Conservation (phyloP, 1,140 invertebrate species). For the Nasonia longicornis region DNA sequence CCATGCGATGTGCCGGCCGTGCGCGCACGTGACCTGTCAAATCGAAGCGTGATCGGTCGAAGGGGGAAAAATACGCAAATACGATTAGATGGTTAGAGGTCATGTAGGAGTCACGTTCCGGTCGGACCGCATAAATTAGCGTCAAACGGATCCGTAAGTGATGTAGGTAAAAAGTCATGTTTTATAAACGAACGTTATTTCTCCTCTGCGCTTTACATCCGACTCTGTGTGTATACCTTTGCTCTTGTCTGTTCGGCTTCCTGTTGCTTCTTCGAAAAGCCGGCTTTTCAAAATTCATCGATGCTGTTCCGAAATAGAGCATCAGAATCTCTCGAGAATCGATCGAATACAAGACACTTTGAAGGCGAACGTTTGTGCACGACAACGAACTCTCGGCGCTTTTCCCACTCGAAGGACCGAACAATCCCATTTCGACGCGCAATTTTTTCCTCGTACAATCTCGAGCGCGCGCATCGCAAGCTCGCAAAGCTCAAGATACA, state of each 20-base stretch:
- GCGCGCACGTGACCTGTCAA: constrained; percentile 28
- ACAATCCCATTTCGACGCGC: not conserved
- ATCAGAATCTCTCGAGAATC: too few relatives aligned
- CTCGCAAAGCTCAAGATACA: not conserved
- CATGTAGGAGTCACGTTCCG: constrained; percentile 17
- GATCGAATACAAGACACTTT: not conserved
- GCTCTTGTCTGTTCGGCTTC: too few relatives aligned
- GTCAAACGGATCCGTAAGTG: not conserved
- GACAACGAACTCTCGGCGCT: not conserved
- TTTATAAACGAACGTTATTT: not conserved
- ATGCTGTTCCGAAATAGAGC: too few relatives aligned
- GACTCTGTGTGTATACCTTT: too few relatives aligned
- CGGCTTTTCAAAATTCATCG: too few relatives aligned
- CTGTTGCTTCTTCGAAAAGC: too few relatives aligned
- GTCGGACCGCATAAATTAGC: constrained; percentile 9
- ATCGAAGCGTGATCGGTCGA: constrained; percentile 38
- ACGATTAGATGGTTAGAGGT: constrained; percentile 21
- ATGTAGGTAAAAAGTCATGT: constrained; percentile 12
- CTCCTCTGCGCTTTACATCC: not conserved
- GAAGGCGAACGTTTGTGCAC: too few relatives aligned
- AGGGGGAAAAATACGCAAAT: constrained; percentile 33
- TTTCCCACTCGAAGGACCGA: not conserved
- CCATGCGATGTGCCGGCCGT: not conserved
- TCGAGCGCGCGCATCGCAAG: not conserved
- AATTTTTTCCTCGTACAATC: constrained; percentile 2